A percentile compares a stretch with the other conserved stretches of the same genome.
These are phyloP conservation scores for Tipula unca DNA, from an alignment of 2,888 invertebrate species.

Conservation along the genomic window DNA sequence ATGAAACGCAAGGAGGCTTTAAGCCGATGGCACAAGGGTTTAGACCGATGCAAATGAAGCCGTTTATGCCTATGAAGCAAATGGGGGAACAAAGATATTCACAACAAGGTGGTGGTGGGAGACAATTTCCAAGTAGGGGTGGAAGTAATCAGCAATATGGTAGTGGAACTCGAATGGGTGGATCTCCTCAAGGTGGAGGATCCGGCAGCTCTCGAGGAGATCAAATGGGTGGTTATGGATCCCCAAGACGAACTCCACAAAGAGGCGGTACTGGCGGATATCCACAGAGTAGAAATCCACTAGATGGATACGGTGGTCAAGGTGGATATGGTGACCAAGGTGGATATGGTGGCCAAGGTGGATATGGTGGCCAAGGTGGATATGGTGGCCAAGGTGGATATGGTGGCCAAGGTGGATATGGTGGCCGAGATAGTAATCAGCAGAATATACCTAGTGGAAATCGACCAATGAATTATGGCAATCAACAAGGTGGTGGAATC, in stretches of 20 bases:
- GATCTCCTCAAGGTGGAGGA: neutral
- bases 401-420: too few species aligned
- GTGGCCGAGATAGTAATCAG: neutral
- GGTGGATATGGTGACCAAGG: neutral
- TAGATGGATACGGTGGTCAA: neutral
- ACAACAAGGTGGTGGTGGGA: neutral
- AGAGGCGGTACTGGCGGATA: neutral
- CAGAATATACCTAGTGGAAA: too few species aligned
- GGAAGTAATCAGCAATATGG: neutral
- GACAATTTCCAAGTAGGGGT: neutral
- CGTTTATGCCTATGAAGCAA: neutral
- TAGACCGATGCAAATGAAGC: neutral
- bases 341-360: neutral
- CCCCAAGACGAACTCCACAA: neutral
- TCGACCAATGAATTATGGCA: too few species aligned
- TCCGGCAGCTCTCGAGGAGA: neutral
- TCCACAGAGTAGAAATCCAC: neutral
- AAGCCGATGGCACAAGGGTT: neutral
- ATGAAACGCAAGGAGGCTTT: neutral
- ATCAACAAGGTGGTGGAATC: too few species aligned
- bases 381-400: too few species aligned
- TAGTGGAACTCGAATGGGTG: neutral
- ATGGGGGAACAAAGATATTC: neutral
- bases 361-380: neutral
- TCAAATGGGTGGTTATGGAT: neutral